A percentile compares a stretch with the other conserved stretches of the same genome.
Evolutionary conservation across 2,888 invertebrate species (phyloP).

Genomic region (Dinocampus coccinellae): DNA sequence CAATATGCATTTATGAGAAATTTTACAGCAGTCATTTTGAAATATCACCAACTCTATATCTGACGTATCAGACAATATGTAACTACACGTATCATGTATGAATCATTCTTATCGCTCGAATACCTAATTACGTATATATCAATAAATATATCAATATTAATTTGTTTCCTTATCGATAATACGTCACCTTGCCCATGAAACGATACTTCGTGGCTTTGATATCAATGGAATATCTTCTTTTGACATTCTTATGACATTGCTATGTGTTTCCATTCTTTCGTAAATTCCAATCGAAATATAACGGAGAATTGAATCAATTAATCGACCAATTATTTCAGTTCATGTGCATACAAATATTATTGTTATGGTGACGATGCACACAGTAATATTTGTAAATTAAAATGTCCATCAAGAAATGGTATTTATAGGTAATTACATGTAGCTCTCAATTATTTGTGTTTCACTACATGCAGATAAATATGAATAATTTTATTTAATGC

Average conservation of each 20-base stretch:
- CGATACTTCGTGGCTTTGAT: constrained; percentile 74
- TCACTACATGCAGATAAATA: neutral
- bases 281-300: neutral
- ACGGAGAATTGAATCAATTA: neutral
- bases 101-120: neutral
- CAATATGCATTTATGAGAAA: neutral
- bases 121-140: neutral
- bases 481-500: neutral
- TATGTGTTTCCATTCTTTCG: constrained; percentile 68
- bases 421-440: no score
- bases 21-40: neutral
- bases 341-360: neutral
- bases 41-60: no score
- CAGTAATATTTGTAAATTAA: no score
- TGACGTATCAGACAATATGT: no score
- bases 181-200: constrained; percentile 74
- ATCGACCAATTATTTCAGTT: neutral
- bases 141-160: neutral
- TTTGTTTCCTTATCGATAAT: neutral
- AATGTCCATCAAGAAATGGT: no score
- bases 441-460: neutral
- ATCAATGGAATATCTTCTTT: constrained; percentile 81
- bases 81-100: no score
- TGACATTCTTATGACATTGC: constrained; percentile 72
- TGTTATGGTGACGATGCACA: no score